These are phyloP conservation scores for Poeciliopsis turneri DNA, from an alignment of 2,797 vertebrate genomes.

Conservation along the genomic window DNA sequence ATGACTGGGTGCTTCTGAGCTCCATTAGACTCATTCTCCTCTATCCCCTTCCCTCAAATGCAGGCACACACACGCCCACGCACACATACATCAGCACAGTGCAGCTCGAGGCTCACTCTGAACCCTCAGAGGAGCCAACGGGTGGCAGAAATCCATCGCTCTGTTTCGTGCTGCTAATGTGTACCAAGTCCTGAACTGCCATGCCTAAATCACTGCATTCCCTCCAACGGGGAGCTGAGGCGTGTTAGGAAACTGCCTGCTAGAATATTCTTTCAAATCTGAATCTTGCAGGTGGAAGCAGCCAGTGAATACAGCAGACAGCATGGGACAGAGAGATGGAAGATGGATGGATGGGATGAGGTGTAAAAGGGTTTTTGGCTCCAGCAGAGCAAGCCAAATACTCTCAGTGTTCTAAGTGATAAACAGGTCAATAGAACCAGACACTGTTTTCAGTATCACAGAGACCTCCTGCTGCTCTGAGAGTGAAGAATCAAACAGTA, in stretches of 20 bases:
- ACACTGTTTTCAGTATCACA: constrained; percentile 67
- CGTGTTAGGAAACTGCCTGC: constrained; percentile 50
- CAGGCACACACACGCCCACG: constrained; percentile 26
- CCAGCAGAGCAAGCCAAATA: constrained; percentile 59
- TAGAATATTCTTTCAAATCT: constrained; percentile 73
- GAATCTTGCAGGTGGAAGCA: constrained; percentile 81
- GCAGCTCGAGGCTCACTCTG: constrained; percentile 38
- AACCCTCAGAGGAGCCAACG: constrained; percentile 77
- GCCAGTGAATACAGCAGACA: constrained; percentile 29
- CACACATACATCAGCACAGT: constrained; percentile 28
- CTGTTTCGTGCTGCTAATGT: constrained; percentile 58
- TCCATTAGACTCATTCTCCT: constrained; percentile 85
- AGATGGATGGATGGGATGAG: constrained; percentile 76
- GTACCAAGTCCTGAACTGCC: constrained; percentile 45
- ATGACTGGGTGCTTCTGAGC: constrained; percentile 96
- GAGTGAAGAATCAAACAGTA: constrained; percentile 33
- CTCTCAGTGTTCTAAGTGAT: constrained; percentile 89
- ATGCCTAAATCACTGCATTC: constrained; percentile 48
- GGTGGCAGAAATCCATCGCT: constrained; percentile 67
- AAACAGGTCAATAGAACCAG: constrained; percentile 90
- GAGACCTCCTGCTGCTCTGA: constrained; percentile 49
- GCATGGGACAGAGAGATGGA: constrained; percentile 29
- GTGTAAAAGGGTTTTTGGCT: constrained; percentile 73
- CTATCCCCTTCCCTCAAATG: background rate
- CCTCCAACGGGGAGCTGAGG: constrained; percentile 32